phyloP scores from a whole-genome alignment of 2,113 vertebrate genomes.

The Cynocephalus volans region DNA sequence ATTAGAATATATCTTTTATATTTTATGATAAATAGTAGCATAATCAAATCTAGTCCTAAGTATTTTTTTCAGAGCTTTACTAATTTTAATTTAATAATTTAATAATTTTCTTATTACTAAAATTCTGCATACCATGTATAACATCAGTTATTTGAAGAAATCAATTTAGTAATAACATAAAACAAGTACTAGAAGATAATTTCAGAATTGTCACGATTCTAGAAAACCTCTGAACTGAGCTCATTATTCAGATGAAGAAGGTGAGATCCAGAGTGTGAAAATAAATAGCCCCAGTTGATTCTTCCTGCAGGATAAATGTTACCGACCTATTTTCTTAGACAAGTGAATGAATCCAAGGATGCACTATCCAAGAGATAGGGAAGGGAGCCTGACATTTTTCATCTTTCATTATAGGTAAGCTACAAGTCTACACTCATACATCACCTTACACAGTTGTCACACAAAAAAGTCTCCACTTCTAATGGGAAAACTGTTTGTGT shows the following conservation, averaged over 20 bases:
- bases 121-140: neutral
- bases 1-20: constrained; percentile 27
- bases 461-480: neutral
- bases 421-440: rapidly evolving
- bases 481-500: neutral
- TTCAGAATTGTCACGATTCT: neutral
- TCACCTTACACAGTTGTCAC: neutral
- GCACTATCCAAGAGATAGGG: rapidly evolving
- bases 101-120: constrained; percentile 19
- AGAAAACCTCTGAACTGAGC: neutral
- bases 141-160: constrained; percentile 28
- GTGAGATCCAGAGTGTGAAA: neutral
- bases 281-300: neutral
- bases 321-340: neutral
- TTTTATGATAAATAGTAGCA: constrained; percentile 51
- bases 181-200: neutral
- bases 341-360: neutral
- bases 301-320: neutral
- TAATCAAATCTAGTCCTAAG: constrained; percentile 30
- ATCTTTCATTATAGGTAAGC: neutral
- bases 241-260: neutral
- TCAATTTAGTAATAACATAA: neutral
- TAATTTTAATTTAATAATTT: neutral
- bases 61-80: constrained; percentile 65
- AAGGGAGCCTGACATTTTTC: neutral